phyloP scores from a whole-genome alignment of 2,797 vertebrate genomes.

The Megaceryle alcyon region DNA sequence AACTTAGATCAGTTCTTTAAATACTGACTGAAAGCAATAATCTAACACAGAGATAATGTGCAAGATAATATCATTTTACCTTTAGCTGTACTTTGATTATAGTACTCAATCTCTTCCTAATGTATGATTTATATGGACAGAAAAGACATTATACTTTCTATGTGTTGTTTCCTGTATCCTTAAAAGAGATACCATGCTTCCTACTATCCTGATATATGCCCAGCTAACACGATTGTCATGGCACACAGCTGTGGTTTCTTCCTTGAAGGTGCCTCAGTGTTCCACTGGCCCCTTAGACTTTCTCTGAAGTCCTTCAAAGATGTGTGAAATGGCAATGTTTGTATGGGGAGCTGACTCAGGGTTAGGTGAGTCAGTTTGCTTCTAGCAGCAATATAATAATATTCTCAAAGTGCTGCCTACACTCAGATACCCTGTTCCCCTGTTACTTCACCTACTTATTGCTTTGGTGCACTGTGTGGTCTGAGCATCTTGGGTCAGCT shows the following conservation, averaged over 20 bases:
- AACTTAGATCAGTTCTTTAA: neutral
- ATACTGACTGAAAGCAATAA: neutral
- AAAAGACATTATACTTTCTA: neutral
- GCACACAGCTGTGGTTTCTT: neutral
- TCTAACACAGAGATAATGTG: neutral
- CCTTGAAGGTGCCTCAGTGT: neutral
- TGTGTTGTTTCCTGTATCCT: neutral
- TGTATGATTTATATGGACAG: fast-evolving
- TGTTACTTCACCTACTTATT: neutral
- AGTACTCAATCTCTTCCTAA: neutral
- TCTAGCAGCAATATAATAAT: fast-evolving
- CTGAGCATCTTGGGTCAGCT: fast-evolving
- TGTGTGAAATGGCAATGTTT: neutral
- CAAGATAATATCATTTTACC: neutral
- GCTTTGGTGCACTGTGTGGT: neutral
- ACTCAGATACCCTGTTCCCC: neutral
- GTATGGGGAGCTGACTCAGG: neutral
- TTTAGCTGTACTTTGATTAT: neutral
- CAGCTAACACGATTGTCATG: neutral
- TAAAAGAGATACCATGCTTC: neutral
- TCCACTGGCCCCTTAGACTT: neutral
- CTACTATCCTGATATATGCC: neutral
- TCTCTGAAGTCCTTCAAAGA: neutral
- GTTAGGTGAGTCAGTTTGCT: neutral
- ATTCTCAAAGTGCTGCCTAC: neutral